Evolutionary conservation across 2,888 invertebrate genomes (phyloP).

Genomic region (Troilus luridus): DNA sequence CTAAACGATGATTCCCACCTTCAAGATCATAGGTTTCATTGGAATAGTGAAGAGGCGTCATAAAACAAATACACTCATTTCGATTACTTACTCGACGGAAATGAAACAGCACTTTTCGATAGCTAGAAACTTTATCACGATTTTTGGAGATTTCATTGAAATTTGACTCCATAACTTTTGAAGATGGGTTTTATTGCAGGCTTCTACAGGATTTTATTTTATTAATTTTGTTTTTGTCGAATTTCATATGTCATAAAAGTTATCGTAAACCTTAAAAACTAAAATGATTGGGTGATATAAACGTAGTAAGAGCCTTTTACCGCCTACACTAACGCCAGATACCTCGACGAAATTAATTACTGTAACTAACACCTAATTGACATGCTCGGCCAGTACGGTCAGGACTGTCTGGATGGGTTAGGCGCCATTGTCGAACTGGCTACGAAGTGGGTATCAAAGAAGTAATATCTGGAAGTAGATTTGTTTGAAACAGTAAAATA

Average conservation of each 20-base stretch:
- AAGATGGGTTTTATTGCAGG: too few species aligned
- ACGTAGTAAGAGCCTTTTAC: background rate
- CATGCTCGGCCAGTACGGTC: background rate
- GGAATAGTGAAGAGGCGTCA: background rate
- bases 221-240: too few species aligned
- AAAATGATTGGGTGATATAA: background rate
- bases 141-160: background rate
- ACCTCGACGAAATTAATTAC: slow-evolving; percentile 23
- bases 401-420: background rate
- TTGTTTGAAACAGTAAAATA: too few species aligned
- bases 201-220: too few species aligned
- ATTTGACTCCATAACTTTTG: too few species aligned
- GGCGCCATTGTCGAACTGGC: background rate
- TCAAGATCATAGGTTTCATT: background rate
- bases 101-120: background rate
- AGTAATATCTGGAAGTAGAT: too few species aligned
- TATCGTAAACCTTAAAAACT: background rate
- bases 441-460: background rate
- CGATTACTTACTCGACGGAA: background rate
- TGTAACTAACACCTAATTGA: slow-evolving; percentile 4
- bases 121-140: background rate
- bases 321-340: background rate
- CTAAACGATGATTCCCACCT: background rate
- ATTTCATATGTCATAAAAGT: too few species aligned
- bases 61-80: background rate